Base-by-base conservation (phyloP, 2,888 invertebrate genomes). In the Hirtodrosophila cameraria region DNA sequence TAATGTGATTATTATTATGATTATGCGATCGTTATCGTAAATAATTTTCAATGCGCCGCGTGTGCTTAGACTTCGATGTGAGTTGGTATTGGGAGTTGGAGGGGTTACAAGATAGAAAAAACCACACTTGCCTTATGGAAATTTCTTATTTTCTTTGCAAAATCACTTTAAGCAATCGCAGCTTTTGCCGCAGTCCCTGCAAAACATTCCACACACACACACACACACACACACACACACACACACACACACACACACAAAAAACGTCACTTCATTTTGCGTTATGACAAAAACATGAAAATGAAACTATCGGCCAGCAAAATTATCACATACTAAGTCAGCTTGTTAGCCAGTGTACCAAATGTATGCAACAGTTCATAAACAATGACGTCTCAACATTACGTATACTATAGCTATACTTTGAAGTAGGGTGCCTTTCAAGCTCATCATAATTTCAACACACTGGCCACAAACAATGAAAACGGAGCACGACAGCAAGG, bases 1-100 rank as follows among this genome's bases (percentile, higher is more conserved):
- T 84, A 87, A 84, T 84, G 83, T 87, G 83, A 87, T 86, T 84
- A 84, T 83, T 83, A 83, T 84, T 86, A 84, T 87, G 87, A 84
- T 84, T 87, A 87, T 84, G 87, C 77, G 75, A 87, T 80, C 87
- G 67, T 87, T 83, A 87, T 87, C 83, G 86, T 83, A 87, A 86
- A 87, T 83, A 87, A 83, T 86, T 87, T 86, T 77, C 75, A 83
- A 77, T 77, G 83, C 73, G 69, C 61, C 71, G 74, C 84, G 68
- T 85, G 87, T 78, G 82, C 81, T 67, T 74, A 60, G 85, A 81
- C 85, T 71, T 67, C 75, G 64, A 70, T 71, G 66, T 62, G 46
- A 39, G 33, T 23, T 5, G 30, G 25, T 23, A 3, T 2, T 1
- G 41, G 30, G 1, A 12, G 25, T 8, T 23, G 7, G 6, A 8